Base-by-base conservation (phyloP, 2,797 vertebrate species). In the Zenarchopterus dispar region DNA sequence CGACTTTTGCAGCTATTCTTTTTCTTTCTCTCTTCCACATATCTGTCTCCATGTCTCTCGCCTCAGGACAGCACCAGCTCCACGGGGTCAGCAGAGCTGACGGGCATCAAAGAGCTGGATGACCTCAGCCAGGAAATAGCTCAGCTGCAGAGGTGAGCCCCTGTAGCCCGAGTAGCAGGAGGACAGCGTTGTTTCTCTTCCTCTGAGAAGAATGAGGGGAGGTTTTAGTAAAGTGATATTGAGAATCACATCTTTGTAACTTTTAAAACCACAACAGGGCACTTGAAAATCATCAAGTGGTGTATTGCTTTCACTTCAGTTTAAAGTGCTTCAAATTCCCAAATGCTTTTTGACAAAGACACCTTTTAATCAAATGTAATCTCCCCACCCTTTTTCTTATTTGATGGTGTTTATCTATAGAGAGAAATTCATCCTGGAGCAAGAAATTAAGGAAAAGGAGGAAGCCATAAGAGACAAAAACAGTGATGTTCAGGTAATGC, bases 81-180 rank as follows among this genome's bases (percentile, higher is more conserved):
- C 19, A 82, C 94, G 8, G 94, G 92, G 41, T 93, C 96, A 0
- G 94, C 89, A n/a, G 97, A 99, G 73, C 93, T 96, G 71, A 96
- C 93, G 2, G 97, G 97, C 5, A 93, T 95, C 84, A 99, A 97
- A 89, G 97, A 99, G 70, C 93, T 99, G 16, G 96, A 98, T 77
- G 96, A 97, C 73, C 95, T 99, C 56, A 96, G 94, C 73, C 95
- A 97, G 84, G 97, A 99, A 92, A 96, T 99, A 31, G 92, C 95
- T 45, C 95, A 97, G 86, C 90, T 99, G 75, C 96, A 98, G 87
- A 97, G 96, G 97, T 99, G 86, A 92, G 88, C 67, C 53, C 50
- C 69, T 60, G 73, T 56, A 63, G 69, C 59, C 75, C 33, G 57
- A 63, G 71, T 61, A 69, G 67, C 76, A 77, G 67, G 62, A 74